Percentiles rank a stretch among this genome's conserved stretches.
phyloP scores from a whole-genome alignment of 1,140 invertebrate genomes.

The Formica exsecta region DNA sequence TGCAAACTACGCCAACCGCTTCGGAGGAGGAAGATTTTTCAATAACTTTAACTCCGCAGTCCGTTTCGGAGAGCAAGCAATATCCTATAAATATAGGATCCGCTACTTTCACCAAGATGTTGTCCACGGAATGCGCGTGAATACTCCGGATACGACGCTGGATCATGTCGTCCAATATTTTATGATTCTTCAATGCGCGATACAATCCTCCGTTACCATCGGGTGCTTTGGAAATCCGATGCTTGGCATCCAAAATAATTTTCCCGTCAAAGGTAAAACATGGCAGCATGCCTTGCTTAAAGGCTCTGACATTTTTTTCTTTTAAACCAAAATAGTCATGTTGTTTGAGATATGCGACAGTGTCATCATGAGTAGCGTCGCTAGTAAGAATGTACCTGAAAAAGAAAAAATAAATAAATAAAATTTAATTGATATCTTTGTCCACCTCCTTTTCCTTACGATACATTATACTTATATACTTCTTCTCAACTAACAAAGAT shows the following conservation, averaged over 20 bases:
- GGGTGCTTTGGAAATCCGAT: constrained; percentile 94
- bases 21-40: constrained; percentile 96
- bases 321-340: constrained; percentile 96
- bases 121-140: constrained; percentile 99
- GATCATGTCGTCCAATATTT: constrained; percentile 94
- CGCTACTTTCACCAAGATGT: constrained; percentile 99
- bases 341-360: constrained; percentile 92
- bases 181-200: constrained; percentile 91
- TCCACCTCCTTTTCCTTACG: neutral
- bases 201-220: constrained; percentile 99
- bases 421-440: neutral
- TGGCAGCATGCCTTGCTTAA: constrained; percentile 97
- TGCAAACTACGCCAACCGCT: constrained; percentile 98
- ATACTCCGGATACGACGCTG: constrained; percentile 94
- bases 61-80: constrained; percentile 94
- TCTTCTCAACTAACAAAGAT: neutral
- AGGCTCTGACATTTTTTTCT: constrained; percentile 94
- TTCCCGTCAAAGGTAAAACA: constrained; percentile 98
- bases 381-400: constrained; percentile 98
- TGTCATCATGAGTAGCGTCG: constrained; percentile 95
- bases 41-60: constrained; percentile 98
- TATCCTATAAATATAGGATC: constrained; percentile 99
- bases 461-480: neutral
- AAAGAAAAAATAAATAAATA: neutral
- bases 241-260: constrained; percentile 94